Base-by-base conservation (phyloP, 2,888 invertebrate genomes). In the Dasypogon diadema region DNA sequence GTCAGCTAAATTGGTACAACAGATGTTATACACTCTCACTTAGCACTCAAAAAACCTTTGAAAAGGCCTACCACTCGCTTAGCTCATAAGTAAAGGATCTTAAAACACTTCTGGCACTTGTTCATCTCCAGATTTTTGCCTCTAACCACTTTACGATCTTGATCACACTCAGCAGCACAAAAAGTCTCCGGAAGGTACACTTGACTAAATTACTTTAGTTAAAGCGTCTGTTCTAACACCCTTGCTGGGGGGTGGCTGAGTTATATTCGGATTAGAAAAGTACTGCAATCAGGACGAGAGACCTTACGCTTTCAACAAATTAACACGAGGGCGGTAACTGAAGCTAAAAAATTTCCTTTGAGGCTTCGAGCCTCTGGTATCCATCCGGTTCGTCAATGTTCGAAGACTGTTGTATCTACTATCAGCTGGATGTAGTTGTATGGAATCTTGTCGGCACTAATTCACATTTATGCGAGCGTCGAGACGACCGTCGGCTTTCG, bases 281-380 rank as follows among this genome's bases (percentile, higher is more conserved):
- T 2, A 70, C 24, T 24, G 54, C 54, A 70, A 54, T 54, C 65
- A 46, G 26, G 54, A 54, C 16, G 21, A 54, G 14, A 34, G 24
- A 42, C 37, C 22, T 18, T 54, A 56, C 42, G 73, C 18, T 73
- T 56, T 18, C 56, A 56, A 56, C 73, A 56, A 54, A 73, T 73
- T 73, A 56, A 73, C 73, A 73, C 73, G 73, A 73, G 73, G 73
- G 73, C 73, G 73, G 73, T 56, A 46, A 73, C 73, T 73, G 73
- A 56, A 24, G 56, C 46, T 51, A 37, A n/a, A n/a, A 56, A 37
- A 42, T 22, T 54, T 24, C 55, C 37, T 37, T 22, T 22, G 21
- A 22, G 6, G n/a, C 18, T 42, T 56, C 34, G 24, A 56, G n/a
- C 73, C 56, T 73, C 8, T 73, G 37, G 42, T 73, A 37, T 73